Evolutionary conservation across 2,113 vertebrate genomes (phyloP).

Genomic region (Corydoras sp.): DNA sequence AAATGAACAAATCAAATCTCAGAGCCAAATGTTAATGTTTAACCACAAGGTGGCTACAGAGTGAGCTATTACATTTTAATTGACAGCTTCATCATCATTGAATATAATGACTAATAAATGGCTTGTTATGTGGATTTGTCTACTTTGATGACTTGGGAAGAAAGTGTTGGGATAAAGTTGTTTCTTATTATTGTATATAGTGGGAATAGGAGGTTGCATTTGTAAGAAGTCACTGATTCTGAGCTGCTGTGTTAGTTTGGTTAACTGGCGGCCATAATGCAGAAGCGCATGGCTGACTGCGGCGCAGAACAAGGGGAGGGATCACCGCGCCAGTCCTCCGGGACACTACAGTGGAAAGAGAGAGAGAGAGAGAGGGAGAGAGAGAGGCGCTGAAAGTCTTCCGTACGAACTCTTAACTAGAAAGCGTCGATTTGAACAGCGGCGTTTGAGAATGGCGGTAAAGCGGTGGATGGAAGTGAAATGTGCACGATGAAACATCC

Average conservation of each 20-base stretch:
- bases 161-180: too few relatives aligned
- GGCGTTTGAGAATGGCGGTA: constrained; percentile 53
- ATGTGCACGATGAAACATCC: constrained; percentile 19
- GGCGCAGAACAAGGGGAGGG: background rate
- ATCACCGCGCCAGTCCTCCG: background rate
- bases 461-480: constrained; percentile 38
- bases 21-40: too few relatives aligned
- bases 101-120: too few relatives aligned
- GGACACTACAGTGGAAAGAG: background rate
- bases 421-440: constrained; percentile 28
- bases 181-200: too few relatives aligned
- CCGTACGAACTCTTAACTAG: background rate
- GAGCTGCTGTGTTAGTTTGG: background rate
- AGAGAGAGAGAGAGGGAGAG: background rate
- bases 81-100: too few relatives aligned
- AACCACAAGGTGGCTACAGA: too few relatives aligned
- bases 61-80: too few relatives aligned
- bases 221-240: too few relatives aligned
- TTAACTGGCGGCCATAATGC: constrained; percentile 6
- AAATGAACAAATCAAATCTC: too few relatives aligned
- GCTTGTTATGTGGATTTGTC: too few relatives aligned
- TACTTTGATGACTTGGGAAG: too few relatives aligned
- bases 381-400: background rate
- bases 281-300: constrained; percentile 1
- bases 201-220: too few relatives aligned